A percentile compares a stretch with the other conserved stretches of the same genome.
These are phyloP conservation scores for Myotis daubentonii DNA, from an alignment of 2,797 vertebrate species.

Conservation along the genomic window DNA sequence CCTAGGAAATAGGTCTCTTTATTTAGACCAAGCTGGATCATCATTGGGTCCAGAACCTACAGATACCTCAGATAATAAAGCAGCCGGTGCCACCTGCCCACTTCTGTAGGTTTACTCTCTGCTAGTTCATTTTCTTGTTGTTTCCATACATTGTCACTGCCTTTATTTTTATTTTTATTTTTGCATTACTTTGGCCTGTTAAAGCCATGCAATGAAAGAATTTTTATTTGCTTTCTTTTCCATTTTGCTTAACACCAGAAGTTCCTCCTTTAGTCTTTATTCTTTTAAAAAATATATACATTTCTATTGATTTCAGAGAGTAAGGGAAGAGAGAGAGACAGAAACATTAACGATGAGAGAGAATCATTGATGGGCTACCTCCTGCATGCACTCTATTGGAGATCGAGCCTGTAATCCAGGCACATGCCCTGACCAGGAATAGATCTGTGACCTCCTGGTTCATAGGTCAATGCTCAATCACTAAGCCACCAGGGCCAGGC, in stretches of 20 bases:
- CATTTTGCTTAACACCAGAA: neutral
- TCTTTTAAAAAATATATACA: neutral
- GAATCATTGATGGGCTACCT: no score
- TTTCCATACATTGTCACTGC: neutral
- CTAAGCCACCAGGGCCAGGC: no score
- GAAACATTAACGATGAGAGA: no score
- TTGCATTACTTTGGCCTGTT: neutral
- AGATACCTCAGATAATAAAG: neutral
- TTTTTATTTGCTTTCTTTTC: conserved; percentile 5
- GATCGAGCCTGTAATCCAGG: no score
- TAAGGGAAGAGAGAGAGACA: no score
- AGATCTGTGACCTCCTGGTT: no score
- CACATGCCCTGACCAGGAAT: no score
- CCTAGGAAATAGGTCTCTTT: neutral
- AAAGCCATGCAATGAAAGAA: neutral
- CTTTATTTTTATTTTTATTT: neutral
- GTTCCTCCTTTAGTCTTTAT: neutral
- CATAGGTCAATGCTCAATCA: no score
- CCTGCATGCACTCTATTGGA: no score
- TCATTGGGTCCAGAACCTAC: neutral
- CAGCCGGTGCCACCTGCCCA: neutral
- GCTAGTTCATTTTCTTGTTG: neutral
- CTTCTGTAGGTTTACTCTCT: neutral
- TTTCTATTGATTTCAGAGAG: no score
- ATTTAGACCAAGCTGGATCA: neutral